These are phyloP conservation scores for Echinops telfairi DNA, from an alignment of 2,113 vertebrate species.

Conservation along the genomic window DNA sequence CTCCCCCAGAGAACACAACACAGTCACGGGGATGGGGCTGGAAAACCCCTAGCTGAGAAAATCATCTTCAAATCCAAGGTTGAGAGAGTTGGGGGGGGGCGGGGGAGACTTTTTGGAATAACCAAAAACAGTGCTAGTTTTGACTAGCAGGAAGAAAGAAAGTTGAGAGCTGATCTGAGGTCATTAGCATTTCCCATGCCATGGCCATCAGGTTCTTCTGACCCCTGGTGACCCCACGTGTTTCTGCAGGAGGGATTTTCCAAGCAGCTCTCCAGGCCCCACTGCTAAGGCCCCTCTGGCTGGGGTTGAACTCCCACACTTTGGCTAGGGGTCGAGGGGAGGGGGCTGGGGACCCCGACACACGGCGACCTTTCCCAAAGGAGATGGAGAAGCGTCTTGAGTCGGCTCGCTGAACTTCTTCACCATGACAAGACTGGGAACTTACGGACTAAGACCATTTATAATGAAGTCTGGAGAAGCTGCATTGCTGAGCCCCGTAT, in stretches of 20 bases:
- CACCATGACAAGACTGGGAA: not conserved
- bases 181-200: not conserved
- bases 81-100: no score
- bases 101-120: conserved; percentile 15
- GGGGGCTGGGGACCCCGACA: not conserved
- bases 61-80: not conserved
- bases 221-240: not conserved
- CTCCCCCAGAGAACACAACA: not conserved
- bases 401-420: not conserved
- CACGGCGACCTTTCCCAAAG: not conserved
- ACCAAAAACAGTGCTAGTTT: not conserved
- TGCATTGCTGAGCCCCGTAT: not conserved
- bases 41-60: not conserved
- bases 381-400: not conserved
- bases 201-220: not conserved
- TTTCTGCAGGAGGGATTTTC: not conserved
- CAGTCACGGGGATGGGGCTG: not conserved
- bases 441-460: not conserved
- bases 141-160: not conserved
- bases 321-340: not conserved
- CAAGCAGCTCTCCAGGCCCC: not conserved
- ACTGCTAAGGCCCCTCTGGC: not conserved
- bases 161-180: not conserved
- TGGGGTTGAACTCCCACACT: not conserved
- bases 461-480: conserved; percentile 20